Conservation (phyloP, 2,797 vertebrate species). For the Gymnocypris eckloni region DNA sequence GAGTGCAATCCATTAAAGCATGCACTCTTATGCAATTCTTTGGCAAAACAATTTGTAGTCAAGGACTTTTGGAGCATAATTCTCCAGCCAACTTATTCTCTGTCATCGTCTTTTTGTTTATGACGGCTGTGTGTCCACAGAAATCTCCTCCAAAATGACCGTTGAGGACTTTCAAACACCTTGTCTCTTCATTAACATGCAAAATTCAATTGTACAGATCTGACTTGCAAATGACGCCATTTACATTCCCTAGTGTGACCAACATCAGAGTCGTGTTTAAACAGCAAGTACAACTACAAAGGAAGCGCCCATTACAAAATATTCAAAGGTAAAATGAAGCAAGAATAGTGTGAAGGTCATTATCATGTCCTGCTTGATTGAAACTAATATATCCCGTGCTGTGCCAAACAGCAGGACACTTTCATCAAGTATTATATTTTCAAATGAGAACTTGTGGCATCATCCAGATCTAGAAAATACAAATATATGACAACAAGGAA, state of each 20-base stretch:
- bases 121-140: conserved; percentile 38
- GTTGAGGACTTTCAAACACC: conserved; percentile 39
- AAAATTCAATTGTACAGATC: conserved; percentile 57
- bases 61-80: conserved; percentile 38
- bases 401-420: conserved; percentile 28
- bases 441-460: background rate
- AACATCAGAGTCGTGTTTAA: conserved; percentile 43
- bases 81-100: conserved; percentile 26
- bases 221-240: conserved; percentile 59
- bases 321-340: conserved; percentile 31
- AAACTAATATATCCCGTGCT: conserved; percentile 8
- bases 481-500: background rate
- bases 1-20: conserved; percentile 26
- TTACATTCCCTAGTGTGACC: conserved; percentile 46
- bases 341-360: conserved; percentile 33
- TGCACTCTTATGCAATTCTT: conserved; percentile 14
- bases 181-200: conserved; percentile 56
- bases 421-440: background rate
- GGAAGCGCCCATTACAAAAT: conserved; percentile 36
- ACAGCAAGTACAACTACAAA: conserved; percentile 50
- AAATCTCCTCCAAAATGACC: conserved; percentile 38
- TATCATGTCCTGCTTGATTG: conserved; percentile 40
- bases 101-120: conserved; percentile 47
- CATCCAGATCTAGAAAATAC: background rate
- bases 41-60: conserved; percentile 25